phyloP scores from a whole-genome alignment of 2,888 invertebrate species.

The Torymus auratus region DNA sequence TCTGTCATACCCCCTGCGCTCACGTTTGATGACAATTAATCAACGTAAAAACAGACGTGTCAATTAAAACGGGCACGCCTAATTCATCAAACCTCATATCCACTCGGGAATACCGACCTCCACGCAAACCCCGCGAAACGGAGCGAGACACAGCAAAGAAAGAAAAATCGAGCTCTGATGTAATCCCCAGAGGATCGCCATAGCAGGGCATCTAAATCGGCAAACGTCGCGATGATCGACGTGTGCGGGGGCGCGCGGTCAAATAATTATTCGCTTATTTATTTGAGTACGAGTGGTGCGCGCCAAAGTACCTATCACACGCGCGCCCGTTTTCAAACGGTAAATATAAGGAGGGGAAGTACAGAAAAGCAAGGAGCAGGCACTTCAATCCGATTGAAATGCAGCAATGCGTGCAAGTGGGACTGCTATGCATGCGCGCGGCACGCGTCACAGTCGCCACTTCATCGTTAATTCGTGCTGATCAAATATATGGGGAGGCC shows the following conservation, averaged over 20 bases:
- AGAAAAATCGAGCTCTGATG: too few species aligned
- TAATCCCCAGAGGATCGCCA: too few species aligned
- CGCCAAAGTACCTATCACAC: not conserved
- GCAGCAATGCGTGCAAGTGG: constrained; percentile 32
- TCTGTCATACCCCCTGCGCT: too few species aligned
- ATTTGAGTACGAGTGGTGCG: not conserved
- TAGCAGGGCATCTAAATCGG: too few species aligned
- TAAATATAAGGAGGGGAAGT: not conserved
- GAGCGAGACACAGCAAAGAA: too few species aligned
- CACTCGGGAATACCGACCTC: too few species aligned
- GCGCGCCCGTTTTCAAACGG: not conserved
- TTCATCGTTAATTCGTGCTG: not conserved
- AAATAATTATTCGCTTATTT: constrained; percentile 27
- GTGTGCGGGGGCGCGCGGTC: not conserved
- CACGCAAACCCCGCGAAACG: too few species aligned
- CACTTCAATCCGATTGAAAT: constrained; percentile 31
- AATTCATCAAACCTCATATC: too few species aligned
- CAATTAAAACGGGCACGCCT: not conserved
- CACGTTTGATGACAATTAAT: too few species aligned
- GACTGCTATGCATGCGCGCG: not conserved
- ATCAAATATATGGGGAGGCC: not conserved
- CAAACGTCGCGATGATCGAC: not conserved
- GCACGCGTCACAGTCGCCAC: constrained; percentile 18
- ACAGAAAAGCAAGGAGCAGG: not conserved
- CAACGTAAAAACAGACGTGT: not conserved